These are phyloP conservation scores for Catocala nupta DNA, from an alignment of 2,888 invertebrate genomes.

Conservation along the genomic window DNA sequence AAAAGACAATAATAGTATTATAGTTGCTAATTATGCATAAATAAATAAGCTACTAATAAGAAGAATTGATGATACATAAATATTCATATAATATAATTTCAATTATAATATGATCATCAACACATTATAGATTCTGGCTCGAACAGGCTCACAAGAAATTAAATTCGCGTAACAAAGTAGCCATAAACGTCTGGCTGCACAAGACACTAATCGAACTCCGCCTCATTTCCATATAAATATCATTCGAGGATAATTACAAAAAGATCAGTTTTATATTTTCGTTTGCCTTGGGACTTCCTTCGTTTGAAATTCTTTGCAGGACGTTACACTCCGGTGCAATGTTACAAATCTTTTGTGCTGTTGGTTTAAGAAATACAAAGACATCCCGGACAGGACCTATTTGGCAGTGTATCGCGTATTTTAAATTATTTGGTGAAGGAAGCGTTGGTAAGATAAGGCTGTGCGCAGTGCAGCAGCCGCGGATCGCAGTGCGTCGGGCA, in stretches of 20 bases:
- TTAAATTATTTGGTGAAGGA: slow-evolving; percentile 75
- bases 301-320: slow-evolving; percentile 50
- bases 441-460: slow-evolving; percentile 68
- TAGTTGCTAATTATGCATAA: no score
- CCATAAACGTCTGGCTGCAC: slow-evolving; percentile 60
- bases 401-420: slow-evolving; percentile 74
- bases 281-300: slow-evolving; percentile 64
- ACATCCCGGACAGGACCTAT: slow-evolving; percentile 64
- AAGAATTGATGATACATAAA: slow-evolving; percentile 11
- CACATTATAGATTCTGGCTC: slow-evolving; percentile 27
- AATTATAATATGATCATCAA: slow-evolving; percentile 35
- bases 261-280: slow-evolving; percentile 43
- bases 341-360: slow-evolving; percentile 43
- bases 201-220: slow-evolving; percentile 64
- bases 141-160: slow-evolving; percentile 23
- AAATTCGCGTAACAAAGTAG: slow-evolving; percentile 72
- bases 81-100: slow-evolving; percentile 16
- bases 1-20: no score
- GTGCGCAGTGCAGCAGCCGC: slow-evolving; percentile 81
- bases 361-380: slow-evolving; percentile 31
- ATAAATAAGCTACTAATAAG: no score
- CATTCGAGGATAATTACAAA: slow-evolving; percentile 56
- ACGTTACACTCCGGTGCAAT: slow-evolving; percentile 43
- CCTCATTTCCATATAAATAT: slow-evolving; percentile 69
- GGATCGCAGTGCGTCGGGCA: slow-evolving; percentile 82